A percentile compares a stretch with the other conserved stretches of the same genome.
Evolutionary conservation across 2,888 invertebrate species (phyloP).

Genomic region (Malthinus flaveolus): DNA sequence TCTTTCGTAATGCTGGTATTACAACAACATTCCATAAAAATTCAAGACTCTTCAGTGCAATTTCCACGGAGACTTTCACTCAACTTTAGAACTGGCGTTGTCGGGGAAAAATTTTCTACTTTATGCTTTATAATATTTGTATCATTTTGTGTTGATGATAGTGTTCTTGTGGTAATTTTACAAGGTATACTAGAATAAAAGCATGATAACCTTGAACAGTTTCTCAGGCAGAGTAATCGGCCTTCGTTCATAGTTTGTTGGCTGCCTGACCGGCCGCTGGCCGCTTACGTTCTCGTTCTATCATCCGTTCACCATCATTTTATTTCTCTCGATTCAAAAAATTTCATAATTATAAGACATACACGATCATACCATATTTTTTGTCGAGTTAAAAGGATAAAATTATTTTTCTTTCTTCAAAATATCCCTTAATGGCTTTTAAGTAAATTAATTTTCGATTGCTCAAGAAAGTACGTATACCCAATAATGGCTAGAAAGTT

Average conservation of each 20-base stretch:
- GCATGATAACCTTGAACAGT: slow-evolving; percentile 43
- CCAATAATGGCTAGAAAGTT: slow-evolving; percentile 3
- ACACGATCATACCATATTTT: too few species aligned
- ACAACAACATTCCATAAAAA: too few species aligned
- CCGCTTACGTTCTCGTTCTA: slow-evolving; percentile 22
- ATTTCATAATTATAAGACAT: slow-evolving; percentile 1
- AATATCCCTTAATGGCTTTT: too few species aligned
- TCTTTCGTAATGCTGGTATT: too few species aligned
- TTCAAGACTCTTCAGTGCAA: too few species aligned
- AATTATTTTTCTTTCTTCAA: too few species aligned
- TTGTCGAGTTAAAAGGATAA: too few species aligned
- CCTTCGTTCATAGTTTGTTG: slow-evolving; percentile 30
- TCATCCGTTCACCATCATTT: background rate
- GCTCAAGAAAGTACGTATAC: background rate
- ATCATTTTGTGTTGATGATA: slow-evolving; percentile 3
- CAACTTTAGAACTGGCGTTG: too few species aligned
- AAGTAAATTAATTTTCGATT: too few species aligned
- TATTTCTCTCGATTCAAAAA: background rate
- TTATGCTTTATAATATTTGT: too few species aligned
- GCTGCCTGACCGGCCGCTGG: slow-evolving; percentile 27
- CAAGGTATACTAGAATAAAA: slow-evolving; percentile 28
- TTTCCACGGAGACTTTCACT: too few species aligned
- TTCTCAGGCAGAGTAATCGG: slow-evolving; percentile 41
- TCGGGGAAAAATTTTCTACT: too few species aligned
- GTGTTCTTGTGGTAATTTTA: slow-evolving; percentile 31